Base-by-base conservation (phyloP, 2,888 invertebrate species). In the Matsumyia berberina region DNA sequence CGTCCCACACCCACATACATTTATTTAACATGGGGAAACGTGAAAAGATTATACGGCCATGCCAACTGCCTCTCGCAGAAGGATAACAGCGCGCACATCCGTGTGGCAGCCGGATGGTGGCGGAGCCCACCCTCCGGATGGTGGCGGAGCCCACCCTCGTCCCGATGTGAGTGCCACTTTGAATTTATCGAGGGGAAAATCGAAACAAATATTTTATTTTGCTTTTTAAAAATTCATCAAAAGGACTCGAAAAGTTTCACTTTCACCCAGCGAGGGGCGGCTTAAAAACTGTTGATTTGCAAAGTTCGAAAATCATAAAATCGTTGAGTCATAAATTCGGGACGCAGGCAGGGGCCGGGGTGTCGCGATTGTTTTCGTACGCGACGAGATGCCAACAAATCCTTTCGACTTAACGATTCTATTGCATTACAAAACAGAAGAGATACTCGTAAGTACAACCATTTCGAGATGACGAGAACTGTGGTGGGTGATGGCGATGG, bases 161-260 rank as follows among this genome's bases (percentile, higher is more conserved):
- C 46, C 39, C 35, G 51, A 81, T 66, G 70, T 66, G 66, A 82
- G 78, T 72, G 62, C 73, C 73, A 83, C 83, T 83, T 78, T 73
- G 62, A 78, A 83, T 78, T 78, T 83, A 83, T 83, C 83, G 83
- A 83, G 78, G 67, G 67, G 83, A 83, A 83, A 83, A 83, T 83
- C 83, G 83, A 83, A 83, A 83, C 83, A 73, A 78, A 83, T 83
- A 83, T 83, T 83, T 73, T 66, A 62, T 67, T 73, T 83, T 42
- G 37, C 37, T 74, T 69, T 81, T 76, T 70, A 29, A 67, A 73
- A 73, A 78, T 69, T 78, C 83, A 78, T 73, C 73, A 57, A 62
- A 62, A 70, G 46, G 69, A 70, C 69, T 78, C 42, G 29, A 51
- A 60, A 62, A 60, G 81, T 77, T 82, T 69, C 77, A 78, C 69